Conservation (phyloP, 2,113 vertebrate species). For the Oenanthe oenanthe region DNA sequence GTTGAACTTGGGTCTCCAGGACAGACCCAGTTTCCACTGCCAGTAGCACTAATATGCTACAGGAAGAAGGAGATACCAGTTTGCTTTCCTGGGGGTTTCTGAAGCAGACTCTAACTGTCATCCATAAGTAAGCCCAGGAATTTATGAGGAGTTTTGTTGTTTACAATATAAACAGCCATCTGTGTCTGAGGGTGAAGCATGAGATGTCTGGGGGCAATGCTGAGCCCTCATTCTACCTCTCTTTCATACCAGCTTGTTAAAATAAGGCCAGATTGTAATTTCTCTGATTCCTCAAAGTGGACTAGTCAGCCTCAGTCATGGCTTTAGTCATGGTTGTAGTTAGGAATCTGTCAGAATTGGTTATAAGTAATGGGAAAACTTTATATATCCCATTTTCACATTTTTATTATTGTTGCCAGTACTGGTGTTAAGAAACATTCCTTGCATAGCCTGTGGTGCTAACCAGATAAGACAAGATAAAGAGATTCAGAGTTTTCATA, state of each 20-base stretch:
- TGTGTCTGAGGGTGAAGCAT: not conserved
- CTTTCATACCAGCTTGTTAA: not conserved
- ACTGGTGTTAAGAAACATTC: not conserved
- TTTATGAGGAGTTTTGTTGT: not conserved
- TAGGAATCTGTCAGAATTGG: not conserved
- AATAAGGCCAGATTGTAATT: not conserved
- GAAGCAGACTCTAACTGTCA: not conserved
- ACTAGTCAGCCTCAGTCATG: not conserved
- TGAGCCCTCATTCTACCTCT: not conserved
- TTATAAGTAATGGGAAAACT: not conserved
- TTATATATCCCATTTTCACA: not conserved
- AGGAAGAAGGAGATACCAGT: accelerated
- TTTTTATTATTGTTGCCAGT: not conserved
- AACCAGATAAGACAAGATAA: not conserved
- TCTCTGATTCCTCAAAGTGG: not conserved
- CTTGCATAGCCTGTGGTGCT: not conserved
- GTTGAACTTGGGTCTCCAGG: not conserved
- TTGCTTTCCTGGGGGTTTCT: not conserved
- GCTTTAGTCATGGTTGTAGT: not conserved
- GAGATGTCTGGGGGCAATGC: not conserved
- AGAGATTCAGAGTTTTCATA: not conserved
- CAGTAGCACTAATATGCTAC: too few species aligned
- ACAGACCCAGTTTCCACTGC: not conserved
- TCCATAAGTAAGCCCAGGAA: not conserved
- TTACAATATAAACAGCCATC: not conserved